Percentiles rank a stretch among this genome's conserved stretches.
Conservation (phyloP, 2,888 invertebrate species). For the Tachina grossa region DNA sequence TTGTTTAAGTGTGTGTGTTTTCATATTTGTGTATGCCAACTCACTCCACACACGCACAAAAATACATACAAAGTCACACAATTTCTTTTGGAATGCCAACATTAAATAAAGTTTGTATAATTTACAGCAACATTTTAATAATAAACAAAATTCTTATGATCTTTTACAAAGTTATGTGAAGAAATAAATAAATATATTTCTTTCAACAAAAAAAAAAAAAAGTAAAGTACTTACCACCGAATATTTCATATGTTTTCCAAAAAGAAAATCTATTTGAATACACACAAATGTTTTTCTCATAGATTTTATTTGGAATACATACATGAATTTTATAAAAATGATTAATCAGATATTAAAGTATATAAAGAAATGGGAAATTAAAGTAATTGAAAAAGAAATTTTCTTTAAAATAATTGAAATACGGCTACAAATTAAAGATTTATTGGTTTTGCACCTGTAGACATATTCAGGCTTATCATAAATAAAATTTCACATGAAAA, state of each 20-base stretch:
- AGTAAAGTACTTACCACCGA: neutral
- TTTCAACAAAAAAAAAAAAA: neutral
- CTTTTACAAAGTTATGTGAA: constrained; percentile 49
- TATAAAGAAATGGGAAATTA: too few relatives aligned
- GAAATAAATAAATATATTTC: constrained; percentile 16
- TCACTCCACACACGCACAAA: constrained; percentile 11
- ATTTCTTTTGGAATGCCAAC: constrained; percentile 65
- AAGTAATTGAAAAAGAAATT: too few relatives aligned
- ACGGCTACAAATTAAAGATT: too few relatives aligned
- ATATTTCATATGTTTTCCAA: neutral
- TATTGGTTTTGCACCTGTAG: too few relatives aligned
- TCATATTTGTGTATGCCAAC: constrained; percentile 18
- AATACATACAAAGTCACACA: neutral
- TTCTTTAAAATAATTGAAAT: too few relatives aligned
- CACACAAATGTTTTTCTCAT: too few relatives aligned
- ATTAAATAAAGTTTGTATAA: constrained; percentile 70
- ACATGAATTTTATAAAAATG: too few relatives aligned
- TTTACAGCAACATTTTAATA: constrained; percentile 70
- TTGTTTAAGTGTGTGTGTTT: constrained; percentile 1
- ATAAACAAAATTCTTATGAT: constrained; percentile 67
- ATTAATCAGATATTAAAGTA: too few relatives aligned
- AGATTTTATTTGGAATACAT: too few relatives aligned
- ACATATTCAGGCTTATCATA: too few relatives aligned
- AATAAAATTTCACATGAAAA: too few relatives aligned
- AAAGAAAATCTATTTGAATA: neutral